Conservation (phyloP, 2,888 invertebrate genomes). For the Notodonta dromedarius region DNA sequence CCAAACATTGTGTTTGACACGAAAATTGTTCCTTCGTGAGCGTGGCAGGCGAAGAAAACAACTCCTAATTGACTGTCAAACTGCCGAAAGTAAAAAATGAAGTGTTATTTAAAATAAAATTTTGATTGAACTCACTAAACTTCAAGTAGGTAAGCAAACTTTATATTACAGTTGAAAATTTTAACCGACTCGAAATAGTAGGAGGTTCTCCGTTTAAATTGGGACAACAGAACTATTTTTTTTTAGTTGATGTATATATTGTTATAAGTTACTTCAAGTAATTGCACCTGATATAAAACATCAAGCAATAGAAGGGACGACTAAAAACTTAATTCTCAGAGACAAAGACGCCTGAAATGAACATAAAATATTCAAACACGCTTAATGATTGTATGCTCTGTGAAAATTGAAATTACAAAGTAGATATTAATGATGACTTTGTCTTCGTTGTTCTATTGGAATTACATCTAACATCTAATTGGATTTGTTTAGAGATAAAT, state of each 20-base stretch:
- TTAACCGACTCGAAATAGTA: no score
- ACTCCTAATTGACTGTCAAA: conserved; percentile 53
- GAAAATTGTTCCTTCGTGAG: conserved; percentile 68
- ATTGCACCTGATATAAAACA: background rate
- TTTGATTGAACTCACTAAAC: conserved; percentile 10
- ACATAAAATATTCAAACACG: conserved; percentile 23
- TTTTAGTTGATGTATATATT: conserved; percentile 7
- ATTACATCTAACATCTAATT: conserved; percentile 14
- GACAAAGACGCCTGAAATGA: conserved; percentile 16
- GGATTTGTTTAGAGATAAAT: conserved; percentile 15
- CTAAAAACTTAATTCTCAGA: conserved; percentile 16
- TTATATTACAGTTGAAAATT: no score
- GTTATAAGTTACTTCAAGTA: background rate
- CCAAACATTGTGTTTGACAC: conserved; percentile 70
- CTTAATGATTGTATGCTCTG: conserved; percentile 20
- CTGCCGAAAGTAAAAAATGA: conserved; percentile 40
- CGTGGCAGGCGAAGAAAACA: conserved; percentile 47
- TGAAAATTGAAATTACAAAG: conserved; percentile 11
- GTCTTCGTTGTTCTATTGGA: conserved; percentile 13
- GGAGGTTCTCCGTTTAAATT: no score
- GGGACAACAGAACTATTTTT: no score
- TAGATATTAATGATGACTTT: conserved; percentile 22
- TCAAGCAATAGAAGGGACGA: conserved; percentile 1
- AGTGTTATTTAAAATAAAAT: conserved; percentile 16
- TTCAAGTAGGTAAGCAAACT: no score